These are phyloP conservation scores for Somateria mollissima DNA, from an alignment of 2,797 vertebrate genomes.

Conservation along the genomic window DNA sequence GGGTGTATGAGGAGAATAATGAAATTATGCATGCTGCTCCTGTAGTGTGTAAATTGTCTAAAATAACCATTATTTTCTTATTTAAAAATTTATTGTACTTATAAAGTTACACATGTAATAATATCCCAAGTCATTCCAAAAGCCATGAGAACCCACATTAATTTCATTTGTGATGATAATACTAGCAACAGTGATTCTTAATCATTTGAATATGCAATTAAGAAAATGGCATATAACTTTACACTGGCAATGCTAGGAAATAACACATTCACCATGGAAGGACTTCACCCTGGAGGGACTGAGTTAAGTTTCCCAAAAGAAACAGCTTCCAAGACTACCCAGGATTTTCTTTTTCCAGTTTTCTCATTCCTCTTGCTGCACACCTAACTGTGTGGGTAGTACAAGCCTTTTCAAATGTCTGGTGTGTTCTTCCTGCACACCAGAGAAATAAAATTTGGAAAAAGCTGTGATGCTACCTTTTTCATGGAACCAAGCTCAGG, in stretches of 20 bases:
- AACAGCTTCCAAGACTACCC: neutral
- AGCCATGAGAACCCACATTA: neutral
- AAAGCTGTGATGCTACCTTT: neutral
- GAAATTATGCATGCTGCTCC: neutral
- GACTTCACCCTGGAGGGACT: neutral
- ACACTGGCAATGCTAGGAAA: neutral
- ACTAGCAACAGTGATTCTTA: constrained; percentile 15
- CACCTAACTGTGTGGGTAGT: neutral
- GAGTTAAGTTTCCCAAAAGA: neutral
- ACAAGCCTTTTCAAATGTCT: neutral
- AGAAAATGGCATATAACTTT: neutral
- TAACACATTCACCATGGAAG: neutral
- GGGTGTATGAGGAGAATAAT: neutral
- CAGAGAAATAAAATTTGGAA: neutral
- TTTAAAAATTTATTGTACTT: neutral
- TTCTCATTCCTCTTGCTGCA: neutral
- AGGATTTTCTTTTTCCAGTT: neutral
- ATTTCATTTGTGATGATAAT: neutral
- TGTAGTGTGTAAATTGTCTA: neutral
- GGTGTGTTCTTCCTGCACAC: neutral
- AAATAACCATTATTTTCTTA: constrained; percentile 3
- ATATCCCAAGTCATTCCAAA: neutral
- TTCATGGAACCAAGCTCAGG: neutral
- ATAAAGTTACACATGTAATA: neutral
- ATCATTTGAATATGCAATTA: neutral